Evolutionary conservation across 2,797 vertebrate species (phyloP).

Genomic region (Hipposideros larvatus): DNA sequence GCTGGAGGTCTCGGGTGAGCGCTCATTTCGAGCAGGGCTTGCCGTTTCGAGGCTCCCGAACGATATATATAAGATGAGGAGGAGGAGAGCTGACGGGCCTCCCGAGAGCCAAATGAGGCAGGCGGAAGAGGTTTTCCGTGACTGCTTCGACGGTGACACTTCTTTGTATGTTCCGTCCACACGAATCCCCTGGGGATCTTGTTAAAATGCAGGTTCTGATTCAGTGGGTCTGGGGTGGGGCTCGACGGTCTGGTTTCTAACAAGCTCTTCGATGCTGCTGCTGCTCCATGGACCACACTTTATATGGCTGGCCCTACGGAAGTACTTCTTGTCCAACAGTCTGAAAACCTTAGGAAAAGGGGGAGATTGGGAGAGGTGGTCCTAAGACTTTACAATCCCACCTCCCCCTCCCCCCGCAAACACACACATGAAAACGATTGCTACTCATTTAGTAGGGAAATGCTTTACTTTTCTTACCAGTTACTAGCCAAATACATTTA

Average conservation of each 20-base stretch:
- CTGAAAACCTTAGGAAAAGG: slow-evolving; percentile 38
- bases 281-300: background rate
- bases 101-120: background rate
- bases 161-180: background rate
- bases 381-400: background rate
- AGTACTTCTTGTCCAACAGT: background rate
- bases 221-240: slow-evolving; percentile 58
- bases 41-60: background rate
- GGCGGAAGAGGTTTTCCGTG: slow-evolving; percentile 30
- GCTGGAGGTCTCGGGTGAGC: background rate
- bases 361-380: background rate
- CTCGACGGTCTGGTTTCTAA: background rate
- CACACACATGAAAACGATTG: background rate
- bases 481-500: background rate
- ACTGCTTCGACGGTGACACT: slow-evolving; percentile 29
- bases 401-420: background rate
- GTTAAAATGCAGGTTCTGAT: slow-evolving; percentile 65
- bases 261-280: background rate
- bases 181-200: background rate
- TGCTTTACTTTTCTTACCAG: slow-evolving; percentile 25
- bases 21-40: background rate
- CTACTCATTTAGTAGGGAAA: slow-evolving; percentile 19
- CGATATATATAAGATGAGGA: background rate
- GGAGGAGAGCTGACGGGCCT: background rate
- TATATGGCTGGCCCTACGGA: background rate